A percentile compares a stretch with the other conserved stretches of the same genome.
Conservation (phyloP, 2,888 invertebrate species). For the Archips xylosteana region DNA sequence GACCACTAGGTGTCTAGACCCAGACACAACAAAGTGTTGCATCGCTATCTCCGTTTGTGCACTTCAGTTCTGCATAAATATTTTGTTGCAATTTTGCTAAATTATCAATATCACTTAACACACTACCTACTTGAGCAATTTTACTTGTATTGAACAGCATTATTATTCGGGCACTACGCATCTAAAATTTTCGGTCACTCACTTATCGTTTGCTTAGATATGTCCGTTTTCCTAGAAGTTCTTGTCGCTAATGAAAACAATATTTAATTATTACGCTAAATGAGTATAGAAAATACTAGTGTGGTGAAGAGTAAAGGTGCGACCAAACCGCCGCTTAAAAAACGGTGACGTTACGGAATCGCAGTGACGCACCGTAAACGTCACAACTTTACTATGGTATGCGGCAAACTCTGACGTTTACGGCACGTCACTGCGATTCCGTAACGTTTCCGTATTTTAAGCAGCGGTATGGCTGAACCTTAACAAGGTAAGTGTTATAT, state of each 20-base stretch:
- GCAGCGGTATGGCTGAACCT: too few species aligned
- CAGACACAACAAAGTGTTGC: constrained; percentile 7
- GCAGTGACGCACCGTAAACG: too few species aligned
- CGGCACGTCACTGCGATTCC: too few species aligned
- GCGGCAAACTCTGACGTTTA: too few species aligned
- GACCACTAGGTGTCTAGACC: constrained; percentile 26
- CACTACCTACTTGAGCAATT: neutral
- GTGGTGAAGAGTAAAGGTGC: neutral
- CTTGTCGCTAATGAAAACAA: neutral
- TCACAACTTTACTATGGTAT: too few species aligned
- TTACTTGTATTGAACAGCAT: neutral
- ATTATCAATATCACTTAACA: neutral
- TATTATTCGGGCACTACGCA: neutral
- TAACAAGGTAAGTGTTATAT: constrained; percentile 1
- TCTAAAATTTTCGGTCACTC: constrained; percentile 1
- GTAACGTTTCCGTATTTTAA: too few species aligned
- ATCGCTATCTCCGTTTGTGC: constrained; percentile 11
- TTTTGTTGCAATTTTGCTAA: constrained; percentile 13
- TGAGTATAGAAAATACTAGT: neutral
- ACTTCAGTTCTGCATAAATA: neutral
- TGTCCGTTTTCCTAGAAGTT: constrained; percentile 7
- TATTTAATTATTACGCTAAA: neutral
- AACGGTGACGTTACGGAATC: too few species aligned
- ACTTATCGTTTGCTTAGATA: constrained; percentile 10
- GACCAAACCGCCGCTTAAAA: too few species aligned